phyloP scores from a whole-genome alignment of 2,888 invertebrate genomes.

The Cryptosula pallasiana region DNA sequence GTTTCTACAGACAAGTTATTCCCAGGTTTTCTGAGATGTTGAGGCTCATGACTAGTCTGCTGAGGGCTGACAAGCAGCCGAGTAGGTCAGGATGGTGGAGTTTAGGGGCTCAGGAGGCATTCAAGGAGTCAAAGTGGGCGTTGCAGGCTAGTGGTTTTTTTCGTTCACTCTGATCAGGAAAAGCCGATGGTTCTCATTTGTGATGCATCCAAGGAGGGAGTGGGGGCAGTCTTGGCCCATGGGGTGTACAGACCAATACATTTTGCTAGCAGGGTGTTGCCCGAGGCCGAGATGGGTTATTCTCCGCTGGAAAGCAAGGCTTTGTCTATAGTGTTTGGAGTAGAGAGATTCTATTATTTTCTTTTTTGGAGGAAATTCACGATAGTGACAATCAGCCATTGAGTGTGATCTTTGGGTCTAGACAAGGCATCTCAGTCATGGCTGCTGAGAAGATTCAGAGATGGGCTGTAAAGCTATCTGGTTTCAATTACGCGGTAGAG shows the following conservation, averaged over 20 bases:
- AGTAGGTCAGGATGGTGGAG: no score
- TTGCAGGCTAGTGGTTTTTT: no score
- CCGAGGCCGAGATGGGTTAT: conserved; percentile 47
- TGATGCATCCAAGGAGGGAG: background rate
- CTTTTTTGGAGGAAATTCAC: conserved; percentile 52
- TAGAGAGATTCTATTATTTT: conserved; percentile 51
- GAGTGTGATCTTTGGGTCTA: conserved; percentile 43
- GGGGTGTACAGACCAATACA: conserved; percentile 52
- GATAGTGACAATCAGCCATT: conserved; percentile 51
- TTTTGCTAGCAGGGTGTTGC: conserved; percentile 51
- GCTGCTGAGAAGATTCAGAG: conserved; percentile 38
- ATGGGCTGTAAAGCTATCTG: conserved; percentile 39
- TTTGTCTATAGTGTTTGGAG: conserved; percentile 48
- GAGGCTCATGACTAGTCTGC: background rate
- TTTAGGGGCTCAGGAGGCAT: no score
- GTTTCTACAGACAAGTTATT: background rate
- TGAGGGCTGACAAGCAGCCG: background rate
- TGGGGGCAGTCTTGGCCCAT: background rate
- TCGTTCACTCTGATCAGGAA: background rate
- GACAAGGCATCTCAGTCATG: conserved; percentile 35
- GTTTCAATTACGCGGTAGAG: conserved; percentile 42
- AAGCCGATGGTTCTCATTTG: background rate
- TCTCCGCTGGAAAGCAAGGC: conserved; percentile 50
- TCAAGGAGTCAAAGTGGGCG: no score
- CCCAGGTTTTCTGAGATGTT: background rate